Conservation (phyloP, 2,888 invertebrate species). For the Pandemis cinnamomeana region DNA sequence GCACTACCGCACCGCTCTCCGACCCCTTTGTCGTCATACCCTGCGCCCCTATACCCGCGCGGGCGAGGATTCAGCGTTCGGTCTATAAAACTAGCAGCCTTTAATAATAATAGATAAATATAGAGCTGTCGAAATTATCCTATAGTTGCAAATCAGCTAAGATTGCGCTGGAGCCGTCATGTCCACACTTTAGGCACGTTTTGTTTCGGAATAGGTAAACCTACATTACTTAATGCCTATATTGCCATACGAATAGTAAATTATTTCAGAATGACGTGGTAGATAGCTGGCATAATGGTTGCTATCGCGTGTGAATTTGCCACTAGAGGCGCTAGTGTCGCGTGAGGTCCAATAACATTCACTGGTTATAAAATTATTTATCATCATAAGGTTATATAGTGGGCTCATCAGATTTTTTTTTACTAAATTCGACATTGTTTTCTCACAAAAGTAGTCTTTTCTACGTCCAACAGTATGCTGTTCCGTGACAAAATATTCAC, state of each 20-base stretch:
- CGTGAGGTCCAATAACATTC: too few relatives aligned
- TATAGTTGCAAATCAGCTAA: neutral
- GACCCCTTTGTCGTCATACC: too few relatives aligned
- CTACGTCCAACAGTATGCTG: neutral
- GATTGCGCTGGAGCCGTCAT: conserved; percentile 36
- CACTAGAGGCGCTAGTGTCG: too few relatives aligned
- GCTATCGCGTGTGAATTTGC: too few relatives aligned
- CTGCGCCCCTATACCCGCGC: too few relatives aligned
- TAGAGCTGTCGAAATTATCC: conserved; percentile 8
- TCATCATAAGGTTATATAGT: too few relatives aligned
- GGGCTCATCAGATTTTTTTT: too few relatives aligned
- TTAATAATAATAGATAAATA: neutral
- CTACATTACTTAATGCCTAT: conserved; percentile 40
- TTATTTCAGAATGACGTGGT: neutral
- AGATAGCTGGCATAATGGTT: neutral
- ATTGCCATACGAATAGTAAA: conserved; percentile 37
- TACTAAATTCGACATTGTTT: neutral
- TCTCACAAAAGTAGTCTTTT: neutral
- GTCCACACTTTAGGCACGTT: conserved; percentile 43
- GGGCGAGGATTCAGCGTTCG: too few relatives aligned
- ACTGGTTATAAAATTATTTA: too few relatives aligned
- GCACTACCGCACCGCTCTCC: too few relatives aligned
- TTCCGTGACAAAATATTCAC: neutral
- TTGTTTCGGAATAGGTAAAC: conserved; percentile 43
- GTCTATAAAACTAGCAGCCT: too few relatives aligned